These are phyloP conservation scores for Buathra laborator DNA, from an alignment of 2,888 invertebrate genomes.

Conservation along the genomic window DNA sequence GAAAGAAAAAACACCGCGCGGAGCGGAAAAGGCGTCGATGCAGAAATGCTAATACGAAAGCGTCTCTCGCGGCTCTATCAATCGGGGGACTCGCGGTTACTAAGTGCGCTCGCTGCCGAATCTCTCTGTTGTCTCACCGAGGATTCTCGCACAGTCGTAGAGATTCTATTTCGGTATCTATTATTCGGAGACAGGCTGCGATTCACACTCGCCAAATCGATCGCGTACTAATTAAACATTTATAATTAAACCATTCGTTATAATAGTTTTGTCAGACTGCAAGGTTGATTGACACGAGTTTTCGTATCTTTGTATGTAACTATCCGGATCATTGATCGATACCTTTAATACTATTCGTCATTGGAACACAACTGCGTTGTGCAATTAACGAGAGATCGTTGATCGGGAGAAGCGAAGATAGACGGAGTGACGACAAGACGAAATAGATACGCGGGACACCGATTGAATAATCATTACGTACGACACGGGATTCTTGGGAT, in stretches of 20 bases:
- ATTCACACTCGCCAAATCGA: slow-evolving; percentile 84
- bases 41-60: slow-evolving; percentile 33
- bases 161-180: slow-evolving; percentile 83
- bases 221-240: slow-evolving; percentile 85
- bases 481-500: slow-evolving; percentile 37
- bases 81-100: slow-evolving; percentile 76
- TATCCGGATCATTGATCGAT: slow-evolving; percentile 34
- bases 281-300: slow-evolving; percentile 45
- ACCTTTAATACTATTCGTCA: not conserved
- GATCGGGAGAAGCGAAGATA: slow-evolving; percentile 57
- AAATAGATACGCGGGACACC: slow-evolving; percentile 61
- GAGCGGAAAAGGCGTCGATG: not conserved
- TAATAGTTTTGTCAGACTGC: slow-evolving; percentile 64
- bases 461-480: slow-evolving; percentile 69
- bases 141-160: slow-evolving; percentile 69
- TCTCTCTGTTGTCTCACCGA: slow-evolving; percentile 38
- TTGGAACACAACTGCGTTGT: slow-evolving; percentile 37
- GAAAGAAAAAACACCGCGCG: slow-evolving; percentile 32
- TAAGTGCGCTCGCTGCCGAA: slow-evolving; percentile 69
- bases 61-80: slow-evolving; percentile 73
- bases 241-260: slow-evolving; percentile 81
- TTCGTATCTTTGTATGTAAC: slow-evolving; percentile 35
- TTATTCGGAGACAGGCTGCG: slow-evolving; percentile 82
- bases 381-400: slow-evolving; percentile 64
- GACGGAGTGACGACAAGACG: slow-evolving; percentile 59